These are phyloP conservation scores for Lasioglossum zephyrum DNA, from an alignment of 2,888 invertebrate genomes.

Conservation along the genomic window DNA sequence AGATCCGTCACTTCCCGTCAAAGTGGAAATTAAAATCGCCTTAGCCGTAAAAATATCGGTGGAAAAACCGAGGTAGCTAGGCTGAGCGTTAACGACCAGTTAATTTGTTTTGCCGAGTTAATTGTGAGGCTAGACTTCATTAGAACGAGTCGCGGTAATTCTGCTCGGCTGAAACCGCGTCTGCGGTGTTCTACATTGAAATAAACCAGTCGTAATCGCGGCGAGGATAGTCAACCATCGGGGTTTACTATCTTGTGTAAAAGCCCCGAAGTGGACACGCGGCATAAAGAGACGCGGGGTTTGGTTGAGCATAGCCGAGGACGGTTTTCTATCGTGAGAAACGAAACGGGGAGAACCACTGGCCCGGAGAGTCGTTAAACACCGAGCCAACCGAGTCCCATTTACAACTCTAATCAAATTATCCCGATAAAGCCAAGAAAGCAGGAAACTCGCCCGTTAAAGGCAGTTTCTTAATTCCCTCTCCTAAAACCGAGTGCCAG, in stretches of 20 bases:
- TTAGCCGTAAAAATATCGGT: not conserved
- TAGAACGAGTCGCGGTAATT: not conserved
- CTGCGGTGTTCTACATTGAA: not conserved
- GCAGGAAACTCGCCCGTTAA: not conserved
- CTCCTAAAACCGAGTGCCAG: constrained; percentile 16
- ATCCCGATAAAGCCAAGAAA: not conserved
- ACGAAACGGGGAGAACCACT: not conserved
- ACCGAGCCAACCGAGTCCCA: constrained; percentile 11
- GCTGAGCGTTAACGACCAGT: not conserved
- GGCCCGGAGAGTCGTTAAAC: constrained; percentile 19
- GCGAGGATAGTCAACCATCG: not conserved
- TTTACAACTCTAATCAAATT: constrained; percentile 25
- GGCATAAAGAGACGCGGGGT: not conserved
- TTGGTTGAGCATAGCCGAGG: not conserved
- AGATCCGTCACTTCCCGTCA: not conserved
- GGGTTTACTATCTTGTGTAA: not conserved
- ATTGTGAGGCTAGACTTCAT: not conserved
- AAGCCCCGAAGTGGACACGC: constrained; percentile 2
- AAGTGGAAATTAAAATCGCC: not conserved
- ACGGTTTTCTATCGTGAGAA: not conserved
- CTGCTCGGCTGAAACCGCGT: not conserved
- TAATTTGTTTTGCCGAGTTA: not conserved
- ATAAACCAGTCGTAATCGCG: not conserved
- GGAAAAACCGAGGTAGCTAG: not conserved
- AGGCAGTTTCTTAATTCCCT: constrained; percentile 13